Evolutionary conservation across 2,888 invertebrate species (phyloP), one percentile per base, ranked within the genome.

Genomic region (Orchesella flavescens): DNA sequence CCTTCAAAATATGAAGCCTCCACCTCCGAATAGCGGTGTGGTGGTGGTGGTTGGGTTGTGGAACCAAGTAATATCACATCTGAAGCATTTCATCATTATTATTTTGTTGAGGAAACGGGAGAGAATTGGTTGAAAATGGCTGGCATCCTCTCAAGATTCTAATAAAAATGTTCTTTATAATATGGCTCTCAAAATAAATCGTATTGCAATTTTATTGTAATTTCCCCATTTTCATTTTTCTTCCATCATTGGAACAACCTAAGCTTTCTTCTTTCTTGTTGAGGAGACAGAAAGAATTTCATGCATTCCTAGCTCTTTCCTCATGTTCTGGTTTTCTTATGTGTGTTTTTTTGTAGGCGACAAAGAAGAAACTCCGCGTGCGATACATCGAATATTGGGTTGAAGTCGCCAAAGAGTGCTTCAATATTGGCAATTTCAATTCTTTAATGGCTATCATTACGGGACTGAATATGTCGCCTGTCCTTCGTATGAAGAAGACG

Each of bases 361-460:
- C 78, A 85, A 91, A 91, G 88, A 92, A 92, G 89, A 91, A 91
- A 87, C 90, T 91, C 82, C 89, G 92, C 66, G 91, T 91, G 19
- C 89, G 90, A 79, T 89, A 91, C 81, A 90, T 92, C 74, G 92
- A 92, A 86, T 92, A 91, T 87, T 92, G 92, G 89, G 91, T 92
- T 66, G 92, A 92, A 88, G 91, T 92, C 66, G 92, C 92, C 9
- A 91, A 91, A 82, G 92, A 92, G 87, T 92, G 92, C 86, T 91
- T 92, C 88, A 92, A 92, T 89, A 90, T 92, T 81, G 92, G 92
- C 71, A 92, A 92, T 89, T 92, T 92, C 89, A 92, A 92, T 89
- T 92, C 92, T 10, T 89, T 92, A 66, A 92, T 92, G 92, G 92
- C 92, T 34, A 91, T 92, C 87, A 90, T 91, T 86, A 91, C 92